Conservation (phyloP, 2,888 invertebrate genomes). For the Plutella xylostella region DNA sequence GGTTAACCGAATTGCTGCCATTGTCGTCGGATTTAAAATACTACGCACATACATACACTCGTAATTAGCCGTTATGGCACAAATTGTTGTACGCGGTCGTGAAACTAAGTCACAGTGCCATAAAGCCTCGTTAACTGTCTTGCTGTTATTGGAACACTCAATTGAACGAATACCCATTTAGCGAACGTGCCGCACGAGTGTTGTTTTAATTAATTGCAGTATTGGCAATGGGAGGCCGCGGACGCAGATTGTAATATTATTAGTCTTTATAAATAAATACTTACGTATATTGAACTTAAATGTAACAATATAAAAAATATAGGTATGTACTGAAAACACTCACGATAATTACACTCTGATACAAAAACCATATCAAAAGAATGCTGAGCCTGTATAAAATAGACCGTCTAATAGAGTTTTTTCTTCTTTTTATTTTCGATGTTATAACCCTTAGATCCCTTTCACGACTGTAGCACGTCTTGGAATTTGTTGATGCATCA, state of each 20-base stretch:
- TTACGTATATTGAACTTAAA: too few relatives aligned
- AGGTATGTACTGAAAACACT: slow-evolving; percentile 1
- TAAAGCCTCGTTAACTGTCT: slow-evolving; percentile 23
- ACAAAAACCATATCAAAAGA: slow-evolving; percentile 2
- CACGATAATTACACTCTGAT: slow-evolving; percentile 1
- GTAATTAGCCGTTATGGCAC: slow-evolving; percentile 19
- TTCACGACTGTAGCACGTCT: slow-evolving; percentile 13
- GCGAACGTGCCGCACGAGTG: slow-evolving; percentile 14
- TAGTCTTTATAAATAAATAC: too few relatives aligned
- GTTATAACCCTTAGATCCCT: slow-evolving; percentile 7
- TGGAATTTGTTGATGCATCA: slow-evolving; percentile 28
- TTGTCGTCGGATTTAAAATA: slow-evolving; percentile 21
- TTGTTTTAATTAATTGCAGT: slow-evolving; percentile 20
- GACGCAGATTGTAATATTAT: slow-evolving; percentile 11
- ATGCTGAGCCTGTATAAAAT: slow-evolving; percentile 4
- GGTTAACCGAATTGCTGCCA: slow-evolving; percentile 34
- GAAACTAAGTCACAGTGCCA: slow-evolving; percentile 17
- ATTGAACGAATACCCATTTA: slow-evolving; percentile 15
- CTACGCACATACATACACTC: background rate
- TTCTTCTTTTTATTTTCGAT: slow-evolving; percentile 1
- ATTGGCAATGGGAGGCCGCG: slow-evolving; percentile 15
- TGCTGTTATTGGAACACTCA: slow-evolving; percentile 16
- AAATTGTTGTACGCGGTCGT: slow-evolving; percentile 18
- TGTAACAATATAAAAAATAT: slow-evolving; percentile 11
- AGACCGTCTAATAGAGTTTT: slow-evolving; percentile 2